Evolutionary conservation across 23 tunicate species (phyloP).

Genomic region (Halocynthia roretzi): DNA sequence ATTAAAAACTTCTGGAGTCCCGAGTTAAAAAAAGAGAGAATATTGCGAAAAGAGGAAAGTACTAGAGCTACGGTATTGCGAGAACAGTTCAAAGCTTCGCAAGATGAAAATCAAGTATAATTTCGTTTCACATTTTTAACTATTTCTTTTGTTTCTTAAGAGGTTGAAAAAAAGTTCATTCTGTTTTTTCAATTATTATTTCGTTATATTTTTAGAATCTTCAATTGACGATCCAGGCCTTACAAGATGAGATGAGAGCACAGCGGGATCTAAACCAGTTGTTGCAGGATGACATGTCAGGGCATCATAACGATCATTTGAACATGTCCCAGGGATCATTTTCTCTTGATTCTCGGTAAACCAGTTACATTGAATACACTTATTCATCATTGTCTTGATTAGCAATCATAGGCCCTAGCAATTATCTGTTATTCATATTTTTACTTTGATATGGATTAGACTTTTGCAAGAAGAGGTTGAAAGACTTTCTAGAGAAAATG

Average conservation of each 20-base stretch:
- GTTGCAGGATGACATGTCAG: constrained; percentile 71
- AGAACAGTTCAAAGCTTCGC: constrained; percentile 73
- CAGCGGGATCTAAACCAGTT: constrained; percentile 81
- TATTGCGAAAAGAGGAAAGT: constrained; percentile 75
- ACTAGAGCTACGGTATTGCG: constrained; percentile 21
- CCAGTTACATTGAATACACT: too few relatives aligned
- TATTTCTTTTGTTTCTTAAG: too few relatives aligned
- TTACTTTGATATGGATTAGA: constrained; percentile 17
- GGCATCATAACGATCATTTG: constrained; percentile 12
- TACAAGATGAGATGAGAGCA: constrained; percentile 84
- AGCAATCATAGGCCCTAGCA: neutral
- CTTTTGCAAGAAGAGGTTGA: constrained; percentile 75
- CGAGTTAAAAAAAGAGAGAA: constrained; percentile 90
- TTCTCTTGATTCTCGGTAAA: constrained; percentile 1
- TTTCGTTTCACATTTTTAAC: neutral
- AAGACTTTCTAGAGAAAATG: constrained; percentile 68
- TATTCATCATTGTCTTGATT: too few relatives aligned
- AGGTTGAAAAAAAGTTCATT: too few relatives aligned
- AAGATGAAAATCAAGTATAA: constrained; percentile 87
- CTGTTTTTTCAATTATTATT: neutral
- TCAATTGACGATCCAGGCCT: constrained; percentile 84
- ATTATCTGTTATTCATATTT: neutral
- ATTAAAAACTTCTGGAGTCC: constrained; percentile 98
- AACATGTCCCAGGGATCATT: neutral
- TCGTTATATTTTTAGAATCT: constrained; percentile 37